Conservation (phyloP, 2,888 invertebrate genomes). For the Platycheirus rosarum region DNA sequence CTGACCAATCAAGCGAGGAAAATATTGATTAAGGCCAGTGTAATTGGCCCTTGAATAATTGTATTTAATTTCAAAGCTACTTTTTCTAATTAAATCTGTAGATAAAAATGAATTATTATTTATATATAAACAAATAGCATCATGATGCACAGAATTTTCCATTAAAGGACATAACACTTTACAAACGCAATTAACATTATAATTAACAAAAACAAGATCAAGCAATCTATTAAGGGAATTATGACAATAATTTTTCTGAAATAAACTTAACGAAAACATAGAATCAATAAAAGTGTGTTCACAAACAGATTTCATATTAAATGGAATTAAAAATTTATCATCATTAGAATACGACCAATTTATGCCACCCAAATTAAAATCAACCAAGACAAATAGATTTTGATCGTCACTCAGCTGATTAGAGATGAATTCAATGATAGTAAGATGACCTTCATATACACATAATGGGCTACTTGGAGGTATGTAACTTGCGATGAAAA, state of each 20-base stretch:
- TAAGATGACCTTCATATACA: too few species aligned
- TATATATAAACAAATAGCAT: neutral
- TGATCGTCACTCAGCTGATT: too few species aligned
- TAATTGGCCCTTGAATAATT: too few species aligned
- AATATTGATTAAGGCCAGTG: neutral
- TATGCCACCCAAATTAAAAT: too few species aligned
- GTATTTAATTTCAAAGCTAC: neutral
- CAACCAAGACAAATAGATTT: too few species aligned
- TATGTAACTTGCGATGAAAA: too few species aligned
- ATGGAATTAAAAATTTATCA: too few species aligned
- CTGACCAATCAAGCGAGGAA: neutral
- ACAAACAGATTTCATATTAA: too few species aligned
- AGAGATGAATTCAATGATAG: too few species aligned
- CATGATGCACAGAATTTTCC: neutral
- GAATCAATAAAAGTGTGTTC: neutral
- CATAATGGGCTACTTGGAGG: too few species aligned
- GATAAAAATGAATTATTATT: neutral
- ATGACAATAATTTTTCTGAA: conserved; percentile 14
- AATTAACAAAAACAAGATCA: neutral
- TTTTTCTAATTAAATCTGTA: neutral
- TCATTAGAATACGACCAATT: too few species aligned
- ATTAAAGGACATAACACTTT: conserved; percentile 1
- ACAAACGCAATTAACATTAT: neutral
- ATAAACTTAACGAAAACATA: conserved; percentile 1
- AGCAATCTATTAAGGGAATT: conserved; percentile 18